These are phyloP conservation scores for Frankliniella intonsa DNA, from an alignment of 2,888 invertebrate genomes.

Conservation along the genomic window DNA sequence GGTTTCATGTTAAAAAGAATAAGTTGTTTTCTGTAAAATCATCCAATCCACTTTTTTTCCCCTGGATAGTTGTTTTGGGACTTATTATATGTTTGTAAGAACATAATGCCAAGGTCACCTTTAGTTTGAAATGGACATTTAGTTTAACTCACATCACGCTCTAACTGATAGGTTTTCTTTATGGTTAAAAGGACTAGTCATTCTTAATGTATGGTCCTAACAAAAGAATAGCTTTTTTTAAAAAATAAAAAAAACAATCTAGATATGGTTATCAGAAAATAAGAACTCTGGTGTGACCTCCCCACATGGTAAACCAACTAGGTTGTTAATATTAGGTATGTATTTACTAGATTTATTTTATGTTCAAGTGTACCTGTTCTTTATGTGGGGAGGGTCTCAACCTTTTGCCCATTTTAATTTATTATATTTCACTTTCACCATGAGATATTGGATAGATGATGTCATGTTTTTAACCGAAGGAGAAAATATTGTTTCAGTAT, in stretches of 20 bases:
- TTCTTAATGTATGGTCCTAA: too few relatives aligned
- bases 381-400: background rate
- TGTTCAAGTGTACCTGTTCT: conserved; percentile 15
- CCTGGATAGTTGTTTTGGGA: too few relatives aligned
- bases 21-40: too few relatives aligned
- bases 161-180: background rate
- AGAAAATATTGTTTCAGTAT: background rate
- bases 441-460: background rate
- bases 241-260: background rate
- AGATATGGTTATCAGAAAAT: background rate
- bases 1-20: too few relatives aligned
- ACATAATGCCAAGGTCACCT: too few relatives aligned
- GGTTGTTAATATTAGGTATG: background rate
- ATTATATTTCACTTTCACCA: background rate
- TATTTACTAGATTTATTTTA: background rate
- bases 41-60: too few relatives aligned
- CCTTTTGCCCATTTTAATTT: background rate
- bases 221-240: background rate
- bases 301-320: background rate
- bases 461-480: background rate
- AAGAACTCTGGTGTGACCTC: background rate
- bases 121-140: too few relatives aligned
- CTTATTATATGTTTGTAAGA: too few relatives aligned
- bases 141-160: background rate
- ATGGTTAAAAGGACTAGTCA: background rate